Base-by-base conservation (phyloP, 2,888 invertebrate genomes). In the Oscheius myriophilus region DNA sequence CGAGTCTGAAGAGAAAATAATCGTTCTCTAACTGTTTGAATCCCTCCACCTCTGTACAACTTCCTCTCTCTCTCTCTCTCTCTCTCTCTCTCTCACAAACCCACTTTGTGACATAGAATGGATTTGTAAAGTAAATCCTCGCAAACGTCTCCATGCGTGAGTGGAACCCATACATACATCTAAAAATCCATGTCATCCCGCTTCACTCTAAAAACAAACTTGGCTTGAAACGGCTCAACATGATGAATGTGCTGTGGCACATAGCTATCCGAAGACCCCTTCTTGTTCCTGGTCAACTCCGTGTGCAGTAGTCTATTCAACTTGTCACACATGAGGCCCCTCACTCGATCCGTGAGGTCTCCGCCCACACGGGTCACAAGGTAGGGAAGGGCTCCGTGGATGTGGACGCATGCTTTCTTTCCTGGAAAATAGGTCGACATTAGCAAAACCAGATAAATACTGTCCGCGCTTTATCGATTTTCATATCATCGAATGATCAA, bases 341-440 rank as follows among this genome's bases (percentile, higher is more conserved):
- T 41, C 23, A 68, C 61, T 45, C 45, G 41, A 1, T 65, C 57
- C 11, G 71, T 71, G 42, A 72, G 66, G 21, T 65, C 66, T 46
- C 75, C 73, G 16, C 80, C 78, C 39, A 78, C 78, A 53, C 84
- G 75, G 1, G 83, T 49, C 14, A 78, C 67, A 16, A 84, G 53
- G 72, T 80, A 84, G 1, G 84, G 84, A 9, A 82, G 68, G 9
- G 73, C 75, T 33, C 83, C 84, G 67, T 84, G 82, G 9, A 84
- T 58, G 64, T 84, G 82, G 14, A 80, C 72, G 42, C 82, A 81
- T 21, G 80, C 79, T 57, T 84, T 84, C 52, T 74, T 68, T 12
- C 82, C 82, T 78, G 33, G 45, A 54, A 18, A 11, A n/a, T n/a
- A n/a, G n/a, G n/a, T n/a, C n/a, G n/a, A n/a, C n/a, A n/a, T n/a